Base-by-base conservation (phyloP, 2,113 vertebrate species). In the Eubucco bourcierii region DNA sequence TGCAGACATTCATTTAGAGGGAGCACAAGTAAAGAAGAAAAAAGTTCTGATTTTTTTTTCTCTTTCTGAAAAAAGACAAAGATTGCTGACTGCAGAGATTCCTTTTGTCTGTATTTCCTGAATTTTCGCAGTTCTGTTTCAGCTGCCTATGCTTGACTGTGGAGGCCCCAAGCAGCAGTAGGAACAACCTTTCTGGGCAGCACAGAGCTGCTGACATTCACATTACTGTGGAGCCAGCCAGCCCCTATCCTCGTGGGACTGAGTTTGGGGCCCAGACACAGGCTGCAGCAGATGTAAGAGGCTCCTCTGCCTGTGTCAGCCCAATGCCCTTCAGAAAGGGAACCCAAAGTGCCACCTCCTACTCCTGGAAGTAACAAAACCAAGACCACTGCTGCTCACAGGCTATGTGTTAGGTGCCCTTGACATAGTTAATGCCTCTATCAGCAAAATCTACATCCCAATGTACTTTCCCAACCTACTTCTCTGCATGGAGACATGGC, bases 391-490 rank as follows among this genome's bases (percentile, higher is more conserved):
- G 0, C 14, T 72, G 6, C 27, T 20, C 15, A 58, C 1, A 5
- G 0, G 0, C 19, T 52, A 5, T 12, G 2, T 31, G n/a, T 44
- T 47, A n/a, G 2, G 1, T 47, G 28, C 21, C 1, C 1, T 15
- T 37, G 81, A 39, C 7, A 20, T 2, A 63, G 21, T 15, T 18
- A 74, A 70, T 31, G 24, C 4, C 44, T 81, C 83, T 18, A 5
- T 29, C 55, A 58, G 70, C 58, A 87, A 79, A 64, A 63, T 34
- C 74, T 59, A 4, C 56, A 33, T 33, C 76, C 28, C 37, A 28
- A 10, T 20, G 17, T 0, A 0, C 13, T 59, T 85, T 79, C 67
- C 41, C 71, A 56, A 17, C 25, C n/a, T 41, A 16, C 2, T 52
- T 82, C 33, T 60, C 61, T 46, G 11, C 37, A 17, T 37, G 0